Base-by-base conservation (phyloP, 2,797 vertebrate genomes). In the Gallirallus australis region DNA sequence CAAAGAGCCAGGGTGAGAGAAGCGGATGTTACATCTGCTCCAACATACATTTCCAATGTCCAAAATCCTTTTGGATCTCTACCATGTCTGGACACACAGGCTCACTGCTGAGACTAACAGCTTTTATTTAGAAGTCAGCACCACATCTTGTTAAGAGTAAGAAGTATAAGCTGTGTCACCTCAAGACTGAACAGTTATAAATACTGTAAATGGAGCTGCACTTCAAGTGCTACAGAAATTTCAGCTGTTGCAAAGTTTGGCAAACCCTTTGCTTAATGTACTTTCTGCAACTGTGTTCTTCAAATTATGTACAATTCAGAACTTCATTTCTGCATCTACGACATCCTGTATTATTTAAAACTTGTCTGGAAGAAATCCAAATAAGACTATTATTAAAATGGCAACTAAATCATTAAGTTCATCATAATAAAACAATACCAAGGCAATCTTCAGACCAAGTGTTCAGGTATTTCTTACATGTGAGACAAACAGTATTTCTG, bases 331-430 rank as follows among this genome's bases (percentile, higher is more conserved):
- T 94, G 30, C 71, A 40, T 56, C 72, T 59, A 45, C 4, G 47
- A 94, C 85, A 96, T 90, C 93, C 91, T 93, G 91, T 79, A 77
- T 84, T 76, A 93, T 65, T 95, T 76, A 92, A 85, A 93, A 80
- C 52, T 69, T 45, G n/a, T 21, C 72, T 79, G 85, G 69, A 94
- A n/a, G 64, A 93, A 95, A 76, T 82, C 79, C 93, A 94, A 91
- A 11, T 4, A 63, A 2, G 35, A 30, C 18, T 52, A 20, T 37
- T 76, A 57, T 48, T 65, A 66, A 82, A 83, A 54, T 7, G 54
- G 53, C 65, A 90, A 82, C 12, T 17, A 78, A 91, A 88, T 86
- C 63, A n/a, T 76, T 25, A 21, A 69, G 39, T 56, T 52, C 52
- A 33, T 75, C 47, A 21, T 23, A 28, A 52, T 8, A 39, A 73